Percentiles rank a stretch among this genome's conserved stretches.
Conservation (phyloP, 2,113 vertebrate species). For the Heptranchias perlo region DNA sequence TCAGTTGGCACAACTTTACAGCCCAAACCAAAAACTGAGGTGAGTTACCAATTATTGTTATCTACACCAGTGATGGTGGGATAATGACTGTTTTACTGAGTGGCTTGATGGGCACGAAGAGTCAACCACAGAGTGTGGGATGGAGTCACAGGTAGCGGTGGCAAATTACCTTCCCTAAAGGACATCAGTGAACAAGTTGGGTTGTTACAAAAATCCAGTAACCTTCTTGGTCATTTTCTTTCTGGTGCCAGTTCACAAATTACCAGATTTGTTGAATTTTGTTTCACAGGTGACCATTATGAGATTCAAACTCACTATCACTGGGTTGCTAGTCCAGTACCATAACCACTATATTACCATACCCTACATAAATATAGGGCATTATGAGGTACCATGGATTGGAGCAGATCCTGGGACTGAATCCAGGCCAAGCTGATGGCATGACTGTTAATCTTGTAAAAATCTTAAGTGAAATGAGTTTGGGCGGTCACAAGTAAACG, state of each 20-base stretch:
- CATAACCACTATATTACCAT: neutral
- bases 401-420: neutral
- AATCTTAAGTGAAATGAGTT: neutral
- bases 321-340: neutral
- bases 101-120: neutral
- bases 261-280: neutral
- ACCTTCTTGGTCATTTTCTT: neutral
- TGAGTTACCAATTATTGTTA: neutral
- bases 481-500: neutral
- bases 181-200: neutral
- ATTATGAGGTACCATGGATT: neutral
- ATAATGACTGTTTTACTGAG: neutral
- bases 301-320: neutral
- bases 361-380: neutral
- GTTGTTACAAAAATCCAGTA: neutral
- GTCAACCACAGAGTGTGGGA: neutral
- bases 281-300: neutral
- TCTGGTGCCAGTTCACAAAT: no score
- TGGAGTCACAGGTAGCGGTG: neutral
- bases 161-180: neutral
- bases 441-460: neutral
- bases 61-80: neutral
- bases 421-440: neutral
- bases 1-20: neutral
- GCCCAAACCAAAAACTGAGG: neutral